Evolutionary conservation across 2,888 invertebrate species (phyloP).

Genomic region (Pammene aurita): DNA sequence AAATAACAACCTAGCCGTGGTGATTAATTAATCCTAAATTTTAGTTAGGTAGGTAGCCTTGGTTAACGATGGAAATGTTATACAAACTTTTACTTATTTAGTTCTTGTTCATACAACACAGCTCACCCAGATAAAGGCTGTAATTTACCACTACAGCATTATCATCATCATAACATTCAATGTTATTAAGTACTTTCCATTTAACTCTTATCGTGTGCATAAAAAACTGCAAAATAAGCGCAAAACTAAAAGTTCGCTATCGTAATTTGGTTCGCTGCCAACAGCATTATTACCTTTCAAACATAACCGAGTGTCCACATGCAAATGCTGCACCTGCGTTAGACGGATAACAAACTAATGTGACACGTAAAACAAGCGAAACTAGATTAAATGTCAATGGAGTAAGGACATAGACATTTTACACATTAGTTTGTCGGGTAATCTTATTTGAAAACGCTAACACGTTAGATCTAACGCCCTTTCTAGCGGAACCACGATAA

Average conservation of each 20-base stretch:
- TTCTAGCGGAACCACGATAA: constrained; percentile 48
- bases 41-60: no score
- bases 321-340: constrained; percentile 44
- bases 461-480: constrained; percentile 37
- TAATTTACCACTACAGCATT: neutral
- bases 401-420: constrained; percentile 32
- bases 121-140: no score
- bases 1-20: no score
- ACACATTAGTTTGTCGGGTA: constrained; percentile 42
- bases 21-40: no score
- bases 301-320: constrained; percentile 29
- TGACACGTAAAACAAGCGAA: constrained; percentile 23
- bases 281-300: constrained; percentile 39
- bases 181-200: neutral
- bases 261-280: constrained; percentile 19
- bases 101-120: no score
- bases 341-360: constrained; percentile 45
- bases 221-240: constrained; percentile 17
- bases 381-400: neutral
- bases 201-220: constrained; percentile 12
- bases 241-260: neutral
- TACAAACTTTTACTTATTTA: no score
- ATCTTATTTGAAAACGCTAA: constrained; percentile 22
- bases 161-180: neutral
- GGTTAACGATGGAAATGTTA: no score